Evolutionary conservation across 2,113 vertebrate species (phyloP), one percentile per base, ranked within the genome.

Genomic region (Chlamydotis undulata): DNA sequence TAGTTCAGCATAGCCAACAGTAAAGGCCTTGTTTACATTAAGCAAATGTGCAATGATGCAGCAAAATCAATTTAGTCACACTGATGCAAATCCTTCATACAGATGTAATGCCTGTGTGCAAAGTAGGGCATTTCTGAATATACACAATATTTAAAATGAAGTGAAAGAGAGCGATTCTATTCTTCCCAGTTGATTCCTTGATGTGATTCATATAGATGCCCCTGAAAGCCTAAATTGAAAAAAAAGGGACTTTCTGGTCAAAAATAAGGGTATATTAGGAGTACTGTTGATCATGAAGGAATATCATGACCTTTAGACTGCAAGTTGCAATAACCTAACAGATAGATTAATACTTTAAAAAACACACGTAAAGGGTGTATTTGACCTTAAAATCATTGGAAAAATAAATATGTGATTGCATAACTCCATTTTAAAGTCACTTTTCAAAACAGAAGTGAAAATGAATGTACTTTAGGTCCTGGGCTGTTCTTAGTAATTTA

Each of bases 31-130:
- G 81, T 96, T 97, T 95, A 95, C 89, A 94, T 95, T 89, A 94
- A 86, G 89, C 64, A 95, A 95, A 96, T 89, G 87, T 93, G 94
- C 94, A 94, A 35, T 79, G 91, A 96, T 95, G 91, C 89, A 79
- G 93, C 77, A 96, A 96, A 97, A 97, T 96, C 89, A 84, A 82
- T 96, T 97, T 94, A 95, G 95, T 94, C 94, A 91, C 94, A 95
- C 65, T 94, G 89, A 89, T 94, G 94, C 89, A 95, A 95, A 94
- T 95, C 78, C 53, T 35, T 95, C 87, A 64, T 57, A 82, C 70
- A 75, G 77, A 91, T 87, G 67, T 89, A 94, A 89, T 76, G 90
- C 59, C 47, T 81, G 31, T 61, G 85, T 87, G 87, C 89, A 87
- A 96, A 95, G 77, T 92, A 96, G 94, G 93, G 43, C 77, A 83